Conservation (phyloP, 2,113 vertebrate species). For the Phylloscopus whistleri region DNA sequence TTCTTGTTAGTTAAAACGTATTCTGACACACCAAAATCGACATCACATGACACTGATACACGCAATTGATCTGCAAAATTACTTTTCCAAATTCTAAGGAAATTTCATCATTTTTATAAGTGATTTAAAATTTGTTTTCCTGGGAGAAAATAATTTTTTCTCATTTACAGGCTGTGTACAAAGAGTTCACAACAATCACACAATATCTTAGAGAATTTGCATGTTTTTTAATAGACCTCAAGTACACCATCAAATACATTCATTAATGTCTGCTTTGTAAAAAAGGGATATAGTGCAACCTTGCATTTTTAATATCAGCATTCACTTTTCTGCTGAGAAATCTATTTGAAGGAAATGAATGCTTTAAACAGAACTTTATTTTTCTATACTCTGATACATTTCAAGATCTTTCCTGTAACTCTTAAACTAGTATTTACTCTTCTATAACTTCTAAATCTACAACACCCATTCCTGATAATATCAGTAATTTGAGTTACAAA, state of each 20-base stretch:
- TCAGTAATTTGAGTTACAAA: background rate
- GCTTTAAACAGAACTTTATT: background rate
- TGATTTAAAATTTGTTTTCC: background rate
- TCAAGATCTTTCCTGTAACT: background rate
- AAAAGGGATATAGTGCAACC: background rate
- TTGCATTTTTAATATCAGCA: background rate
- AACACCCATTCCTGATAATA: background rate
- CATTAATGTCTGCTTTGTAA: background rate
- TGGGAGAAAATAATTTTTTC: background rate
- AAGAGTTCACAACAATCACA: background rate
- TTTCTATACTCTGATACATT: background rate
- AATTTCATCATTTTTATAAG: background rate
- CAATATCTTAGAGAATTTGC: background rate
- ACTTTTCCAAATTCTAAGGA: background rate
- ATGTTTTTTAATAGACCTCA: background rate
- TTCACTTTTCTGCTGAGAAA: background rate
- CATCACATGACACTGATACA: background rate
- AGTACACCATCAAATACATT: background rate
- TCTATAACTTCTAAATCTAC: background rate
- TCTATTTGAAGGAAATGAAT: background rate
- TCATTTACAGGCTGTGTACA: background rate
- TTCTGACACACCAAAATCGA: background rate
- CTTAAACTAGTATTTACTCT: background rate
- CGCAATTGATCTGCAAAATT: background rate
- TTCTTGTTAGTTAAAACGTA: background rate